phyloP scores from a whole-genome alignment of 2,113 vertebrate species.

The Cheilinus undulatus region DNA sequence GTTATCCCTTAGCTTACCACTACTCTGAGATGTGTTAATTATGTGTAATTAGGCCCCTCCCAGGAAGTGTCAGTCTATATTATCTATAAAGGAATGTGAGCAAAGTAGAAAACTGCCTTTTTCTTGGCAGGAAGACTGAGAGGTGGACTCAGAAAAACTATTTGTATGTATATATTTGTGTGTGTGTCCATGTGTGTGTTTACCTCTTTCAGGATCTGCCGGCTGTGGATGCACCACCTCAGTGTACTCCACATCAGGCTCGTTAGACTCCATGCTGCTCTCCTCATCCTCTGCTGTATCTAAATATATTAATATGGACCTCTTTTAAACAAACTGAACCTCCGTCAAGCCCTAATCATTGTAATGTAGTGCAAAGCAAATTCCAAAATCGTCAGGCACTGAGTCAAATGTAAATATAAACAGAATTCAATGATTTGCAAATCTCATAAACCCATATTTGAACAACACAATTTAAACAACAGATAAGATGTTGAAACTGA shows the following conservation, averaged over 20 bases:
- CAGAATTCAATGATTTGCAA: too few species aligned
- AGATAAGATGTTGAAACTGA: too few species aligned
- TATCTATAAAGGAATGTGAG: slow-evolving; percentile 62
- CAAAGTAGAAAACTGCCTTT: slow-evolving; percentile 20
- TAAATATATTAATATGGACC: slow-evolving; percentile 6
- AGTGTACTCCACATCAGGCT: slow-evolving; percentile 82
- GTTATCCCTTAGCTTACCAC: slow-evolving; percentile 36
- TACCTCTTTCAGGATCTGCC: slow-evolving; percentile 70
- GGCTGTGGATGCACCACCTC: slow-evolving; percentile 81
- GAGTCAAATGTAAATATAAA: too few species aligned
- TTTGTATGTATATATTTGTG: background rate
- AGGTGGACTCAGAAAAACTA: background rate
- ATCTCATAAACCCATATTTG: too few species aligned
- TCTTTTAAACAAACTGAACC: background rate
- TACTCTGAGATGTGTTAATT: slow-evolving; percentile 64
- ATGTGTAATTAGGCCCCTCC: slow-evolving; percentile 77
- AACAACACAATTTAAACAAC: too few species aligned
- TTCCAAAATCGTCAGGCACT: too few species aligned
- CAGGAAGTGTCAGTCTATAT: slow-evolving; percentile 62
- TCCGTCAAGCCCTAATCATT: background rate
- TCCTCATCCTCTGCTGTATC: slow-evolving; percentile 62
- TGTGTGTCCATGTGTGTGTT: slow-evolving; percentile 3
- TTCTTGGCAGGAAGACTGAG: background rate
- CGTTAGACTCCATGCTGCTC: slow-evolving; percentile 60
- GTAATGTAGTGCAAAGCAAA: too few species aligned